Evolutionary conservation across 1,140 invertebrate genomes (phyloP), one percentile per base, ranked within the genome.

Genomic region (Dermatophagoides farinae): DNA sequence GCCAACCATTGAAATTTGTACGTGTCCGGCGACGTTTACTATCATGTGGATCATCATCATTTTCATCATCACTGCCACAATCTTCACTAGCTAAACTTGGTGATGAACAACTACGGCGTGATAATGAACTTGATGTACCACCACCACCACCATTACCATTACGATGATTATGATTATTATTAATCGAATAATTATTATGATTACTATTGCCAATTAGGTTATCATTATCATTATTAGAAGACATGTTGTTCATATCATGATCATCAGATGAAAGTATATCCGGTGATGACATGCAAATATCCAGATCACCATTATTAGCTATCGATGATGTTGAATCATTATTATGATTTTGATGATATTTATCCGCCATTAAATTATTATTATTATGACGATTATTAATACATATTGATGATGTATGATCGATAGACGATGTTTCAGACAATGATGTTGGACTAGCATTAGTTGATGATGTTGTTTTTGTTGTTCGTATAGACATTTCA

Each of bases 1-100:
- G 95, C 92, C 92, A 97, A 62, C 86, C 90, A 74, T 89, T 96
- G 77, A 98, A 98, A 75, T 98, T 98, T 44, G 95, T 98, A 66
- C 93, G 74, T 46, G 90, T 96, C 62, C 95, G 78, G 60, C 91
- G 77, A 55, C 91, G 74, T 64, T 77, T 77, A 38, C 60, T 54
- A 47, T 53, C 39, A 8, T 41, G 57, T 38, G 40, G 23, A 50
- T 39, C 49, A 25, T 25, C 40, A 49, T 58, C 57, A 31, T 22
- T 58, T 16, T 38, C 12, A 23, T 44, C 57, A 31, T 31, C 31
- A 31, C 31, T 31, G 8, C 31, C 44, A 46, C 44, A 18, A 22
- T 46, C n/a, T 11, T 44, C 44, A 18, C 44, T 46, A 10, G 44
- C 44, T 8, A 31, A 4, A 40, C 46, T 60, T 59, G 10, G 12